A percentile compares a stretch with the other conserved stretches of the same genome.
These are phyloP conservation scores for Charanyca ferruginea DNA, from an alignment of 2,888 invertebrate species.

Conservation along the genomic window DNA sequence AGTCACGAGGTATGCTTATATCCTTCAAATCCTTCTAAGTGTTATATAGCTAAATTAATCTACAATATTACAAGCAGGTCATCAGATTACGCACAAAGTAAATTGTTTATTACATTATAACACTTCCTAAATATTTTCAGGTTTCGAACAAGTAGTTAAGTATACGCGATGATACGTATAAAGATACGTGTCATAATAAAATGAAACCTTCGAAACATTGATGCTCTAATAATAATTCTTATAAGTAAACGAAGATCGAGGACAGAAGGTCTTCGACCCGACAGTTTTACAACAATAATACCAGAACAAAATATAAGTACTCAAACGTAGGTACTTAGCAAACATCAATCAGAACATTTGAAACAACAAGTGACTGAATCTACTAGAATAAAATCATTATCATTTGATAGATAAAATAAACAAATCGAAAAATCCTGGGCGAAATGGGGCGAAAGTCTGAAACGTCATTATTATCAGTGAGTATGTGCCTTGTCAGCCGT, in stretches of 20 bases:
- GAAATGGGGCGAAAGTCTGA: constrained; percentile 19
- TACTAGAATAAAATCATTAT: constrained; percentile 32
- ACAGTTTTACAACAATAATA: constrained; percentile 10
- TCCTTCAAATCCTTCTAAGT: too few species aligned
- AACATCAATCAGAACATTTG: constrained; percentile 17
- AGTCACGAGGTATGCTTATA: too few species aligned
- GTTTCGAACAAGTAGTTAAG: not conserved
- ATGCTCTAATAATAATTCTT: constrained; percentile 22
- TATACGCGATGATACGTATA: too few species aligned
- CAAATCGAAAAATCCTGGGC: not conserved
- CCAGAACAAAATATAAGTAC: constrained; percentile 5
- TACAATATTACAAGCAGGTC: constrained; percentile 8
- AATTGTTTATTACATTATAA: not conserved
- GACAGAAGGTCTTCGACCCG: constrained; percentile 18
- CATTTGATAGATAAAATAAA: constrained; percentile 32
- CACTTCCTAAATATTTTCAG: not conserved
- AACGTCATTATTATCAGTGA: constrained; percentile 24
- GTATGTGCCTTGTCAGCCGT: constrained; percentile 1
- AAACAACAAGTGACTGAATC: constrained; percentile 23
- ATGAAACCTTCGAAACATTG: constrained; percentile 12
- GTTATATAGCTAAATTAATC: not conserved
- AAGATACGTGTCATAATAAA: constrained; percentile 6
- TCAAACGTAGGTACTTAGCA: constrained; percentile 13
- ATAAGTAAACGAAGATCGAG: constrained; percentile 21
- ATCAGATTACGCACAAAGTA: constrained; percentile 13